Conservation (phyloP, 2,797 vertebrate genomes). For the Anas flavirostris region DNA sequence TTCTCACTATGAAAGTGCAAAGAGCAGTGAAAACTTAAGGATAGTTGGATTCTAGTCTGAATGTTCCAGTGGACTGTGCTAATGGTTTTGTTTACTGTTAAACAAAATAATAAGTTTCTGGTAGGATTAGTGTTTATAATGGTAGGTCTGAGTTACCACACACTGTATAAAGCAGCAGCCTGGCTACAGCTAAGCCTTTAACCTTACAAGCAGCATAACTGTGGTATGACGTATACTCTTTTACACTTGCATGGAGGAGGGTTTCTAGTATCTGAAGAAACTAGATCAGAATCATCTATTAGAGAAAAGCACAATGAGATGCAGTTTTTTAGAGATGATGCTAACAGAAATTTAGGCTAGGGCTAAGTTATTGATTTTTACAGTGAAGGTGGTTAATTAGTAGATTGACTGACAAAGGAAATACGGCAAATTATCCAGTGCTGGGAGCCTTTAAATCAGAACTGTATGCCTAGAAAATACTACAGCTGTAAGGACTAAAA, state of each 20-base stretch:
- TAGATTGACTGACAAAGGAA: not conserved
- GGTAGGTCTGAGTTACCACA: not conserved
- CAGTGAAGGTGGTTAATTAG: not conserved
- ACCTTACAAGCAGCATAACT: not conserved
- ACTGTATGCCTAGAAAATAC: not conserved
- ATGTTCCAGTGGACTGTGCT: not conserved
- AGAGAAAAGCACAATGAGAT: not conserved
- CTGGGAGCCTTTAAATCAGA: not conserved
- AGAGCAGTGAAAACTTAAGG: not conserved
- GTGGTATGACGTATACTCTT: not conserved
- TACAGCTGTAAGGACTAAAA: not conserved
- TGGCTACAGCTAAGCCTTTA: not conserved
- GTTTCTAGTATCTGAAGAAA: not conserved
- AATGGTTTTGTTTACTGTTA: not conserved
- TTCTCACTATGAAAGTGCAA: not conserved
- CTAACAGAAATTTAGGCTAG: not conserved
- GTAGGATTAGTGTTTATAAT: not conserved
- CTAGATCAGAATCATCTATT: not conserved
- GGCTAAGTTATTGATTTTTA: not conserved
- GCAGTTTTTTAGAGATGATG: not conserved
- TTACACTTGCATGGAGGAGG: fast-evolving
- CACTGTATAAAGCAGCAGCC: not conserved
- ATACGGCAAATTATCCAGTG: not conserved
- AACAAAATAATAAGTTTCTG: not conserved
- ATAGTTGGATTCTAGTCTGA: not conserved